Evolutionary conservation across 2,888 invertebrate genomes (phyloP).

Genomic region (Rhingia rostrata): DNA sequence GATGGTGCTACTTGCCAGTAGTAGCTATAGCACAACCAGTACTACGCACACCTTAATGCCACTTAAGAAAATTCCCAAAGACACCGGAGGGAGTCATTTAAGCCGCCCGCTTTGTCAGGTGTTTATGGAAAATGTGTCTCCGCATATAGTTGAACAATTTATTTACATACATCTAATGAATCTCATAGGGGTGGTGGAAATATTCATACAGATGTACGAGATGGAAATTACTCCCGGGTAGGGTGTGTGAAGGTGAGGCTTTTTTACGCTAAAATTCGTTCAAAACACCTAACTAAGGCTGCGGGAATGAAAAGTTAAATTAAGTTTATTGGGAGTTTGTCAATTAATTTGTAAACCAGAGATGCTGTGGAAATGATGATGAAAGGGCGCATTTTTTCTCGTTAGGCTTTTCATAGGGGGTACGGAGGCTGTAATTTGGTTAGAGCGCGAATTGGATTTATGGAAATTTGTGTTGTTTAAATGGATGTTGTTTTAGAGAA

Average conservation of each 20-base stretch:
- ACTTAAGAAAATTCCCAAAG: constrained; percentile 48
- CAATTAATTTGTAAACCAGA: constrained; percentile 58
- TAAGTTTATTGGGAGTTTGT: constrained; percentile 71
- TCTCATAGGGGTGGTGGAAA: neutral
- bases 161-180: constrained; percentile 9
- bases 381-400: constrained; percentile 42
- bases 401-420: neutral
- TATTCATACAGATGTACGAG: neutral
- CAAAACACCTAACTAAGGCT: constrained; percentile 13
- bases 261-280: neutral
- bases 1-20: too few relatives aligned
- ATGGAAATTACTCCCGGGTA: neutral
- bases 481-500: constrained; percentile 27
- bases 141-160: constrained; percentile 49
- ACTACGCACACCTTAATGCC: constrained; percentile 33
- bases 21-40: neutral
- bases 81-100: constrained; percentile 51
- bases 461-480: constrained; percentile 52
- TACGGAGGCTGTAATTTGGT: constrained; percentile 27
- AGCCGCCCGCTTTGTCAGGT: constrained; percentile 2
- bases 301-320: constrained; percentile 64
- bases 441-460: constrained; percentile 60
- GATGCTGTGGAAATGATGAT: constrained; percentile 48
- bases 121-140: constrained; percentile 21
- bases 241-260: constrained; percentile 5